Evolutionary conservation across 2,113 vertebrate species (phyloP).

Genomic region (Thinocorus orbignyianus): DNA sequence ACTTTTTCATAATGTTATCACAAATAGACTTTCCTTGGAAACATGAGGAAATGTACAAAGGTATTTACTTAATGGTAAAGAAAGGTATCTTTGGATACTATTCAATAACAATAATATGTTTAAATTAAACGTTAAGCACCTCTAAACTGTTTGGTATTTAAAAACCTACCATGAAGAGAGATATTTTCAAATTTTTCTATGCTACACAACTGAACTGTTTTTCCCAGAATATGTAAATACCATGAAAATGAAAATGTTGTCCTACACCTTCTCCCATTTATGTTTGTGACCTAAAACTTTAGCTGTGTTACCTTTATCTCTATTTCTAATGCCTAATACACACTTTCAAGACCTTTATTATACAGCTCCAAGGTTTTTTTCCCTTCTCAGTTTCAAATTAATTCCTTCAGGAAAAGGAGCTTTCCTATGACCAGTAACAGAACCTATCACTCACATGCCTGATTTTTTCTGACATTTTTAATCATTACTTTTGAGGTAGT

Average conservation of each 20-base stretch:
- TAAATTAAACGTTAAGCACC: neutral
- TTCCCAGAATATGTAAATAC: neutral
- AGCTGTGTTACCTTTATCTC: neutral
- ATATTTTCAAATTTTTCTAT: neutral
- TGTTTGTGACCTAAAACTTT: neutral
- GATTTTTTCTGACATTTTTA: neutral
- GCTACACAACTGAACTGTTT: neutral
- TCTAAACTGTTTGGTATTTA: neutral
- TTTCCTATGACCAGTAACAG: neutral
- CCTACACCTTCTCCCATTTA: neutral
- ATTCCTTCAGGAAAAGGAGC: neutral
- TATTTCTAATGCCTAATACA: neutral
- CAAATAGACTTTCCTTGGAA: conserved; percentile 26
- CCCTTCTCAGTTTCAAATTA: neutral
- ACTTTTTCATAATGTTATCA: neutral
- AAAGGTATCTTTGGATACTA: neutral
- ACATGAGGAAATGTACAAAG: neutral
- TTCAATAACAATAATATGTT: neutral
- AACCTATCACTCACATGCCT: neutral
- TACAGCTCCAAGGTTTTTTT: neutral
- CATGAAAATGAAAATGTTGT: neutral
- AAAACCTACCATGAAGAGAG: neutral
- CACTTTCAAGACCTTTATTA: neutral
- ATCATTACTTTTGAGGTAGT: neutral
- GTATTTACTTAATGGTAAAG: neutral